phyloP scores from a whole-genome alignment of 1,140 invertebrate genomes.

The Apis mellifera region Amel_HAv3.1 CM009935.2:7308501-7309000 shows the following conservation, averaged over 20 bases:
- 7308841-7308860: conserved; percentile 3
- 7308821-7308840: conserved; percentile 18
- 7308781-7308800: conserved; percentile 5
- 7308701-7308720: not conserved
- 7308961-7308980: not conserved
- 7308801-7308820: conserved; percentile 11
- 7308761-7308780: conserved; percentile 53
- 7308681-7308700: not conserved
- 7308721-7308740: conserved; percentile 21
- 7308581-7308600: conserved; percentile 40
- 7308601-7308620: conserved; percentile 42
- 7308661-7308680: conserved; percentile 17
- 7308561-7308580: conserved; percentile 53
- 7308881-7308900: not conserved
- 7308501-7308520: not conserved
- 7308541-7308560: conserved; percentile 65
- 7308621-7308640: conserved; percentile 19
- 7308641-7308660: too few relatives aligned
- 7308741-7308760: conserved; percentile 46
- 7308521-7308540: not conserved
- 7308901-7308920: not conserved
- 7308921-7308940: not conserved
- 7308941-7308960: not conserved
- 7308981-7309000: too few relatives aligned
- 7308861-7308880: not conserved